Base-by-base conservation (phyloP, 92 coral and sea anemone genomes). In the Palythoa heliodiscus region DNA sequence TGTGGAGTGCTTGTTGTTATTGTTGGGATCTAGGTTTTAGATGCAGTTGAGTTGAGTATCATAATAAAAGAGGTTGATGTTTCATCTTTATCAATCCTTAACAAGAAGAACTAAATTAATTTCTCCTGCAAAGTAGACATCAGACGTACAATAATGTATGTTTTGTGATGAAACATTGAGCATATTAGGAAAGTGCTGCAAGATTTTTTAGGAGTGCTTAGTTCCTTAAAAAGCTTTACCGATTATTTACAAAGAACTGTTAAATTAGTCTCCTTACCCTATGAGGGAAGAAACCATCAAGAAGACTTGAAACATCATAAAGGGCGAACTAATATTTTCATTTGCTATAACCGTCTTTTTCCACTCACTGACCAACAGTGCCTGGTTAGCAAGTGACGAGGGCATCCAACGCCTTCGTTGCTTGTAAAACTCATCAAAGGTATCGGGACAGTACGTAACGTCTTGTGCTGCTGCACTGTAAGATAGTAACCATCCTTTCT, bases 401-500 rank as follows among this genome's bases (percentile, higher is more conserved):
- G 92, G 92, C 89, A 87, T 86, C 92, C 92, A 89, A 14, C 92
- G 87, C 3, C 89, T 77, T 14, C 92, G 75, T 75, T 90, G 90
- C 83, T 87, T 90, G 91, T 90, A 90, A 43, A 90, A 84, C 82
- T 90, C 93, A n/a, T 90, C 91, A 70, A 90, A 90, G 7, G 83
- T 88, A 68, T 87, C 91, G 7, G 93, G 93, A 71, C 93, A 90
- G 84, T 84, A 90, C 39, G 93, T 90, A 20, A 90, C 88, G 71
- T 90, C 91, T 64, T 87, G 89, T 55, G 93, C 89, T 10, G 93
- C 93, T 35, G 93, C 93, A 64, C 93, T 83, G 69, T 90, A 90
- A 6, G 93, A 73, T 82, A 90, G 24, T 14, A 87, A 87, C 93
- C 93, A 90, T 13, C 93, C 93, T 52, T 40, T 17, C 82, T 90